phyloP scores from a whole-genome alignment of 1,140 invertebrate species.

The Aphis craccivora region DNA sequence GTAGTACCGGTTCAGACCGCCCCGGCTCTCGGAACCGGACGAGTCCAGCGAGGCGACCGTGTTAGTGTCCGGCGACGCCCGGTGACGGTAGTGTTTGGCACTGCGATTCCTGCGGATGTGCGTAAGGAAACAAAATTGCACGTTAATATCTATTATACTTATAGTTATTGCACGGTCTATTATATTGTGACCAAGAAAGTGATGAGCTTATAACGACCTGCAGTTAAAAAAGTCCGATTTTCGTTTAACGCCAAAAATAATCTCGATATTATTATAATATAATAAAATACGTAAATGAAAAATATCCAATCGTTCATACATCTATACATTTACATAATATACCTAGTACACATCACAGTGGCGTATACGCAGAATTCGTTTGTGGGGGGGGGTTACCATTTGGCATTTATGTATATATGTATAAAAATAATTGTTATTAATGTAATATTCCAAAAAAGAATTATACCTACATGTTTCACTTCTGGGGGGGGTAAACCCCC shows the following conservation, averaged over 20 bases:
- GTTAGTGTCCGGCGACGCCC: constrained; percentile 86
- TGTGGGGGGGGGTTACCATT: no score
- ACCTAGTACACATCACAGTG: no score
- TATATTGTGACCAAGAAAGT: background rate
- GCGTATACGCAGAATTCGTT: no score
- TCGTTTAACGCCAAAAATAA: background rate
- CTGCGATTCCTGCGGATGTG: constrained; percentile 72
- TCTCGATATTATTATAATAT: background rate
- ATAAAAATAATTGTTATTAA: no score
- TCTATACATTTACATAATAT: no score
- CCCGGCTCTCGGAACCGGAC: constrained; percentile 81
- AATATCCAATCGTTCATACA: no score
- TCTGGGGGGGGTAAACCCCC: no score
- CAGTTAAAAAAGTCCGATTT: background rate
- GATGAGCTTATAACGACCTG: background rate
- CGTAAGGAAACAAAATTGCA: background rate
- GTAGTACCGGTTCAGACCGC: constrained; percentile 84
- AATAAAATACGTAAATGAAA: no score
- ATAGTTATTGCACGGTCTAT: background rate
- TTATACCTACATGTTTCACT: no score
- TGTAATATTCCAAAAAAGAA: no score
- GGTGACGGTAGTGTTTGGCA: constrained; percentile 84
- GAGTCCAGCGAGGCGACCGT: constrained; percentile 87
- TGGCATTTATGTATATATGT: no score
- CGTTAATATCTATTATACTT: background rate